These are phyloP conservation scores for Nemotelus nigrinus DNA, from an alignment of 2,888 invertebrate genomes.

Conservation along the genomic window DNA sequence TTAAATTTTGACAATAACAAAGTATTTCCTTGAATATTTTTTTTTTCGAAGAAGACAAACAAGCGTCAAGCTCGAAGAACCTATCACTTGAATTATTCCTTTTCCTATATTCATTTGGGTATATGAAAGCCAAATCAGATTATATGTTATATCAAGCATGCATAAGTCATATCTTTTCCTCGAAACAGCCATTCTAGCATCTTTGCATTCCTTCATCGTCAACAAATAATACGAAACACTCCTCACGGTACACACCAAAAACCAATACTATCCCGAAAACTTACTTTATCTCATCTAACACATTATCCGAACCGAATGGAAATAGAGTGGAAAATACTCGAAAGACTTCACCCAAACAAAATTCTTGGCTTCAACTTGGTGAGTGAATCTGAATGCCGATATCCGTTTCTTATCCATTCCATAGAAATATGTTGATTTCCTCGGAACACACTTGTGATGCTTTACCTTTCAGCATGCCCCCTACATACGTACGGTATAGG, in stretches of 20 bases:
- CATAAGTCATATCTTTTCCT: no score
- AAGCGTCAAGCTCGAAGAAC: no score
- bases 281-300: constrained; percentile 13
- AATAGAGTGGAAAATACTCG: constrained; percentile 32
- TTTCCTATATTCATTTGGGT: no score
- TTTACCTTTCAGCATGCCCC: neutral
- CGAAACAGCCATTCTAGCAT: no score
- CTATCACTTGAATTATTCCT: no score
- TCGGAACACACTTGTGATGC: constrained; percentile 8
- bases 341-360: neutral
- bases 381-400: neutral
- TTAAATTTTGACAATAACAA: no score
- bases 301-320: constrained; percentile 7
- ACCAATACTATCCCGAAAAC: neutral
- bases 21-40: no score
- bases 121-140: no score
- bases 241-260: neutral
- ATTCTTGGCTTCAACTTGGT: neutral
- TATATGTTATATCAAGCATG: no score
- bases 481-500: constrained; percentile 5
- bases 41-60: no score
- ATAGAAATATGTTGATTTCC: neutral
- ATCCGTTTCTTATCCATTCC: neutral
- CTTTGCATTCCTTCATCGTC: no score
- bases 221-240: no score